Percentiles rank a stretch among this genome's conserved stretches.
phyloP scores from a whole-genome alignment of 2,113 vertebrate genomes.

The Megaleporinus macrocephalus region DNA sequence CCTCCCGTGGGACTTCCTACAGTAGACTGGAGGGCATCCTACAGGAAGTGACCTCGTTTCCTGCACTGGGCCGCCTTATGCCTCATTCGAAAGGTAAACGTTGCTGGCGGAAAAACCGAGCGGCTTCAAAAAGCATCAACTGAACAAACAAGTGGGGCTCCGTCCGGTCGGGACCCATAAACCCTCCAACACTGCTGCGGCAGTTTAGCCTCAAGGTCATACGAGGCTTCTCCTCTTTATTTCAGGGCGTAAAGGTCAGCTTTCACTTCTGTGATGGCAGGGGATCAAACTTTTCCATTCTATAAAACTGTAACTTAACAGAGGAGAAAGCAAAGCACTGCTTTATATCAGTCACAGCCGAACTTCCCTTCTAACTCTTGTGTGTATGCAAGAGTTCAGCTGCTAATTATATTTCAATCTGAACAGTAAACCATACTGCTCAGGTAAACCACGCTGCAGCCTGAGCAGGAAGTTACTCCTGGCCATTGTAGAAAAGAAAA shows the following conservation, averaged over 20 bases:
- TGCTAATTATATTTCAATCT: too few species aligned
- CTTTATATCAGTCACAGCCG: neutral
- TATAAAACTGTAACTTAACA: neutral
- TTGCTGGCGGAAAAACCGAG: neutral
- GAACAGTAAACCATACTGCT: too few species aligned
- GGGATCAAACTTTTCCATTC: neutral
- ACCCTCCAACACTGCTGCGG: neutral
- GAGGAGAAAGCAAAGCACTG: neutral
- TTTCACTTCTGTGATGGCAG: neutral
- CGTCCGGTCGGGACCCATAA: neutral
- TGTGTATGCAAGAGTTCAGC: too few species aligned
- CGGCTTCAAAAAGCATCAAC: neutral
- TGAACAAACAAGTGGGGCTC: neutral
- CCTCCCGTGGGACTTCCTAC: constrained; percentile 49
- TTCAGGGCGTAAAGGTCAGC: neutral
- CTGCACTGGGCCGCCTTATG: constrained; percentile 16
- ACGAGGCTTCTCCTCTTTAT: neutral
- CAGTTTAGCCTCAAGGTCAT: neutral
- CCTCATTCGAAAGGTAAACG: constrained; percentile 32
- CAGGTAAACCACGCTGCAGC: too few species aligned
- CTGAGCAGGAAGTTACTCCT: too few species aligned
- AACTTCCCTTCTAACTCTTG: too few species aligned
- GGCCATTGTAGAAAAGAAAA: too few species aligned
- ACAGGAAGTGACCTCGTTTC: constrained; percentile 61
- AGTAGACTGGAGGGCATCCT: constrained; percentile 48